Evolutionary conservation across 2,113 vertebrate species (phyloP), one percentile per base, ranked within the genome.

Genomic region (Percopsis transmontana): DNA sequence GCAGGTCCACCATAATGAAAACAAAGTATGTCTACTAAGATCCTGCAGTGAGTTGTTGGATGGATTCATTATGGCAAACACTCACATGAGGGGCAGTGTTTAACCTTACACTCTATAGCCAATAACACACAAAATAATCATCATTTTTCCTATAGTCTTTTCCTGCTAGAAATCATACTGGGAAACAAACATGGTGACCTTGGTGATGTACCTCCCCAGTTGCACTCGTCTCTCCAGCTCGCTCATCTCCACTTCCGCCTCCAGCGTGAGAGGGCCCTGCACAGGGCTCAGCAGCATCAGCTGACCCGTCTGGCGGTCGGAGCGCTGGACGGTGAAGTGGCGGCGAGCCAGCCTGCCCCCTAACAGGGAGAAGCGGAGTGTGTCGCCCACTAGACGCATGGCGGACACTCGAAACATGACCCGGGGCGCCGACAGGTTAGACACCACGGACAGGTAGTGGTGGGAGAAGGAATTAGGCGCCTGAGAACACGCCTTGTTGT

Each of bases 161-260:
- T 3, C 5, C 0, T 63, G 72, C 78, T 92, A 95, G 72, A 95
- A 96, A 48, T 94, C 92, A 0, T 94, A 94, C 0, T 86, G 90
- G 9, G 95, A 96, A 59, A 96, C 92, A 61, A 95, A 94, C 59
- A 83, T 76, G 0, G 91, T 95, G 61, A 96, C 84, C 76, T 90
- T 94, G 83, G 95, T 96, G 80, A 96, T 84, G 70, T 95, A 94
- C 68, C 90, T 92, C 13, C 93, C 94, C 58, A 96, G 78, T 50
- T 93, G 81, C 8, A 85, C 77, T 51, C 90, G 87, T 58, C 20
- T 88, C 71, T 95, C 92, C 80, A 94, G 89, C 72, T 96, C 93
- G 0, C 82, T 94, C 95, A 96, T 96, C 86, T 96, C 95, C 83
- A 96, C 87, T 47, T 96, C 93, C 3, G 92, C 92, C 79, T 95